These are phyloP conservation scores for Drosophila equinoxialis DNA, from an alignment of 1,140 invertebrate species.

Conservation along the genomic window DNA sequence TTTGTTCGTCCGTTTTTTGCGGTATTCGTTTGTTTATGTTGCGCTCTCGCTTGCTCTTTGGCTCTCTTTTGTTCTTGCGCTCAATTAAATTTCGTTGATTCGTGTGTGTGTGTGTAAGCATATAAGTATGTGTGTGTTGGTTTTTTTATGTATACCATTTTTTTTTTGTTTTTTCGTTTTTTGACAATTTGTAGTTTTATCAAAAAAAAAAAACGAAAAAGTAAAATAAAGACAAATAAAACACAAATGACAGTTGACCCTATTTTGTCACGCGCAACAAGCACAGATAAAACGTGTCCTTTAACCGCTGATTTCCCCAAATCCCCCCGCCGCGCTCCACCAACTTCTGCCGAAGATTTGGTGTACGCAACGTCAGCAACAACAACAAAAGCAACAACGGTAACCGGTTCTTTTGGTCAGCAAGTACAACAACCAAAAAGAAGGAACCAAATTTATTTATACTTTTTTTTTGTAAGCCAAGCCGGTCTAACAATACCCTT, in stretches of 20 bases:
- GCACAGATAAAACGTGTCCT: slow-evolving; percentile 6
- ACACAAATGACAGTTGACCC: slow-evolving; percentile 18
- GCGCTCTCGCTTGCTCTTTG: slow-evolving; percentile 57
- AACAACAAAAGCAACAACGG: slow-evolving; percentile 32
- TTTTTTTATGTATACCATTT: slow-evolving; percentile 78
- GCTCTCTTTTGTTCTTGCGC: slow-evolving; percentile 61
- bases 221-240: not conserved
- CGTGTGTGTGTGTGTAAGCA: slow-evolving; percentile 57
- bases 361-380: slow-evolving; percentile 45
- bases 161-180: slow-evolving; percentile 50
- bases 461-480: not conserved
- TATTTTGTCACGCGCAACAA: slow-evolving; percentile 26
- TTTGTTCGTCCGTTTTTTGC: slow-evolving; percentile 41
- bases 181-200: slow-evolving; percentile 54
- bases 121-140: slow-evolving; percentile 42
- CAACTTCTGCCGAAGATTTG: slow-evolving; percentile 24
- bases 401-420: slow-evolving; percentile 75
- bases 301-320: not conserved
- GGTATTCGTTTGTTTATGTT: slow-evolving; percentile 73
- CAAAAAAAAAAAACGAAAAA: slow-evolving; percentile 2
- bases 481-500: not conserved
- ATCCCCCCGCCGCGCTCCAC: not conserved
- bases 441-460: not conserved
- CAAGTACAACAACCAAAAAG: slow-evolving; percentile 52
- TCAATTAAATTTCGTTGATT: slow-evolving; percentile 81